A percentile compares a stretch with the other conserved stretches of the same genome.
phyloP scores from a whole-genome alignment of 2,797 vertebrate species.

The Avahi laniger region DNA sequence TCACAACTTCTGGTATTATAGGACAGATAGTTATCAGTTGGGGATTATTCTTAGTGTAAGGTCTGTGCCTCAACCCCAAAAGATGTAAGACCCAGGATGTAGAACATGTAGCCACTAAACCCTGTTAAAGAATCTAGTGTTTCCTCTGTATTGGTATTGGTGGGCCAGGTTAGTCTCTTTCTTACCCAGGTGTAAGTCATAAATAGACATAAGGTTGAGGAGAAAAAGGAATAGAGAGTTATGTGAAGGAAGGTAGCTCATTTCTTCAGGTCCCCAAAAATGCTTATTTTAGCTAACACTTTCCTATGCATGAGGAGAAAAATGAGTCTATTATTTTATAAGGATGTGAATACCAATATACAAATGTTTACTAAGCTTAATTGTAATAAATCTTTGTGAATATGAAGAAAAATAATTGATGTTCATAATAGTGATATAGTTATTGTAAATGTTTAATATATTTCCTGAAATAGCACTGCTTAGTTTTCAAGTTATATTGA shows the following conservation, averaged over 20 bases:
- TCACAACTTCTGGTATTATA: neutral
- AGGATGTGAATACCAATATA: neutral
- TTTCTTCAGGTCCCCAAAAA: neutral
- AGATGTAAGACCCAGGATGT: neutral
- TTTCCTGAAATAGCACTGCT: neutral
- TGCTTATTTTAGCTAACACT: neutral
- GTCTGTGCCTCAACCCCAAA: neutral
- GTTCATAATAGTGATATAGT: neutral
- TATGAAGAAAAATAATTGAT: slow-evolving; percentile 19
- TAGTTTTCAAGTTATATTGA: neutral
- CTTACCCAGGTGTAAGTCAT: neutral
- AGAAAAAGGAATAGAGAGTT: neutral
- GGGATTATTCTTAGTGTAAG: neutral
- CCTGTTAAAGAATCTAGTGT: neutral
- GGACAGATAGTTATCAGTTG: neutral
- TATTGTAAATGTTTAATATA: slow-evolving; percentile 27
- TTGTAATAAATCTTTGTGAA: slow-evolving; percentile 3
- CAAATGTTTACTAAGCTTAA: neutral
- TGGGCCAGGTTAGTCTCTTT: neutral
- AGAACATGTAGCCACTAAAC: neutral
- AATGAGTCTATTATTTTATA: neutral
- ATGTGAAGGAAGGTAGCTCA: neutral
- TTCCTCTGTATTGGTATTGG: neutral
- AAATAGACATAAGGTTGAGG: neutral
- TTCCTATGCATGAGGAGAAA: neutral